These are phyloP conservation scores for Heliconius ismenius DNA, from an alignment of 2,888 invertebrate genomes.

Conservation along the genomic window DNA sequence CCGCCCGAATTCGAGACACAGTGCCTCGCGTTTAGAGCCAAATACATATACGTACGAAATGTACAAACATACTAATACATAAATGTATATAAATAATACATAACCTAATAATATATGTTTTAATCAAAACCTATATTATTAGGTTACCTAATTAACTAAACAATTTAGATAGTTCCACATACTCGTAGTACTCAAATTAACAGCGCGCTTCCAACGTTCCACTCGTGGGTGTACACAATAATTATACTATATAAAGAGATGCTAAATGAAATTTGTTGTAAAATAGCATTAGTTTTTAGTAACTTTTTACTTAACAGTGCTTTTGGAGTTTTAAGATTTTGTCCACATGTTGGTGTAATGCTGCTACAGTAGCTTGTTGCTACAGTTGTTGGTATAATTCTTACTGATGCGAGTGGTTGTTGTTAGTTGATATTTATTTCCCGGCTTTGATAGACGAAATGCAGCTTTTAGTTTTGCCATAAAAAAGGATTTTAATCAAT, in stretches of 20 bases:
- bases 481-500: too few species aligned
- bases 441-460: too few species aligned
- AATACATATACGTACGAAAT: not conserved
- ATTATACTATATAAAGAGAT: constrained; percentile 7
- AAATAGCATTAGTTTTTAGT: not conserved
- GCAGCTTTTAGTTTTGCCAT: too few species aligned
- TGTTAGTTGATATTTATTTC: too few species aligned
- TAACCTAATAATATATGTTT: not conserved
- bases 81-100: not conserved
- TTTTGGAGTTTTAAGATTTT: not conserved
- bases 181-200: constrained; percentile 11
- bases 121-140: constrained; percentile 1
- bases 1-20: too few species aligned
- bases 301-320: not conserved
- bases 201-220: constrained; percentile 15
- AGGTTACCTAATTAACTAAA: not conserved
- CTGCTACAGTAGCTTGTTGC: too few species aligned
- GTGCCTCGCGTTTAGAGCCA: not conserved
- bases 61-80: not conserved
- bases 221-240: constrained; percentile 16
- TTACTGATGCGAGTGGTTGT: too few species aligned
- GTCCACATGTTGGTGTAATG: not conserved
- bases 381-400: too few species aligned
- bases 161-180: constrained; percentile 23
- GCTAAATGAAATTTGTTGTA: not conserved